phyloP scores from a whole-genome alignment of 2,797 vertebrate species.

The Tokudaia tokunoshimensis region DNA sequence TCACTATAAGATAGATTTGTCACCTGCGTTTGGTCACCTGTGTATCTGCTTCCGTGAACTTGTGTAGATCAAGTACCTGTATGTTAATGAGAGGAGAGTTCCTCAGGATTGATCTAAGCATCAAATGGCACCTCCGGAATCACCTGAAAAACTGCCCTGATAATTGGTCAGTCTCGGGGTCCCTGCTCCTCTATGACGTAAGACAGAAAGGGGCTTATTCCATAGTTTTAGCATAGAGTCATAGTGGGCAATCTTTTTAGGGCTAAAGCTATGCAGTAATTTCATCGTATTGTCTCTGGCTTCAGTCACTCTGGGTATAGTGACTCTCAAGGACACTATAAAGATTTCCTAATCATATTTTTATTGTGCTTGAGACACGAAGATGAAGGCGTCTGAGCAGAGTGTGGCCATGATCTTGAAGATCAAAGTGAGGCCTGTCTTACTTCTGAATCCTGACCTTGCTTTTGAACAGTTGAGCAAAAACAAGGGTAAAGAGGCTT shows the following conservation, averaged over 20 bases:
- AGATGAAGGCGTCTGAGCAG: conserved; percentile 16
- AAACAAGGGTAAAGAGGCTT: conserved; percentile 20
- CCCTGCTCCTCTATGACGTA: neutral
- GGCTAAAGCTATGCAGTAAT: neutral
- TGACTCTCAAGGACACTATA: conserved; percentile 14
- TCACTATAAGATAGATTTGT: neutral
- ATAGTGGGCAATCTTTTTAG: neutral
- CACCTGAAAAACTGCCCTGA: neutral
- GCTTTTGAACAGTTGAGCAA: conserved; percentile 48
- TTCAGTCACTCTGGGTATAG: neutral
- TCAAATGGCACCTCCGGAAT: neutral
- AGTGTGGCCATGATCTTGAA: conserved; percentile 18
- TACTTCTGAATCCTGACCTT: conserved; percentile 56
- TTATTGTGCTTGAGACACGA: conserved; percentile 51
- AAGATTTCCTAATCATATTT: conserved; percentile 31
- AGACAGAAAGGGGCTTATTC: neutral
- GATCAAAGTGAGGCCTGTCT: conserved; percentile 49
- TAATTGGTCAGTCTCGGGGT: neutral
- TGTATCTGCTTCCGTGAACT: neutral
- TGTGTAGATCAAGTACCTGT: neutral
- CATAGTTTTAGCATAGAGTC: neutral
- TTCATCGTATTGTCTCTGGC: neutral
- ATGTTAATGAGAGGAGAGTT: neutral
- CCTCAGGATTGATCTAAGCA: neutral
- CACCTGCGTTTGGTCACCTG: neutral